Evolutionary conservation across 1,140 invertebrate genomes (phyloP).

Genomic region (Megalopta genalis): DNA sequence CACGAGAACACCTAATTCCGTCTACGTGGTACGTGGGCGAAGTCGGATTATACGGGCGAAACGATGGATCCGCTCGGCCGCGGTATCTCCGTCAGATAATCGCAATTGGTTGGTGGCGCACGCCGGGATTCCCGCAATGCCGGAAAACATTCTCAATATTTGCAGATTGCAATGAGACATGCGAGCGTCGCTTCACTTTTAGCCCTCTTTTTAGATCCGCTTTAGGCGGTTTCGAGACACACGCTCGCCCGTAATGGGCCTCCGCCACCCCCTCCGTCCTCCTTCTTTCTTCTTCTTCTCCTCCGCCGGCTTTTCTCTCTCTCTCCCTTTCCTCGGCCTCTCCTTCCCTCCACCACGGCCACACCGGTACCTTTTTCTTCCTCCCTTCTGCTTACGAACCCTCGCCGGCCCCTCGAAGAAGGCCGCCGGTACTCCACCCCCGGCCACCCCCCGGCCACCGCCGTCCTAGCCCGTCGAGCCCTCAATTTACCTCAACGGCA

Average conservation of each 20-base stretch:
- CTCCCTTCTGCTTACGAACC: slow-evolving; percentile 45
- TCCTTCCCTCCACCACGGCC: no score
- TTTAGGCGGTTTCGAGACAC: slow-evolving; percentile 69
- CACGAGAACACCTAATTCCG: slow-evolving; percentile 61
- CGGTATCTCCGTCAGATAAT: slow-evolving; percentile 75
- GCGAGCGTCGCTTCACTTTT: slow-evolving; percentile 69
- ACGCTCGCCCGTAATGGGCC: slow-evolving; percentile 68
- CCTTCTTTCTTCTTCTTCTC: slow-evolving; percentile 25
- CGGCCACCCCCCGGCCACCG: neutral
- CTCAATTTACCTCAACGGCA: slow-evolving; percentile 72
- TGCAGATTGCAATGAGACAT: slow-evolving; percentile 79
- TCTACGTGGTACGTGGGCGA: slow-evolving; percentile 20
- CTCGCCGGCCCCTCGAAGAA: slow-evolving; percentile 54
- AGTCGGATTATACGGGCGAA: slow-evolving; percentile 53
- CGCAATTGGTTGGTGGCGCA: slow-evolving; percentile 71
- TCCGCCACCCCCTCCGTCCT: slow-evolving; percentile 33
- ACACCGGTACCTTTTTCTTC: slow-evolving; percentile 14
- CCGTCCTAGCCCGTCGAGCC: slow-evolving; percentile 53
- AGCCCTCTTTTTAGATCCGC: slow-evolving; percentile 57
- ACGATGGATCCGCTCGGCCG: slow-evolving; percentile 61
- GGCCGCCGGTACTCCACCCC: slow-evolving; percentile 34
- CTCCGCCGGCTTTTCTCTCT: no score
- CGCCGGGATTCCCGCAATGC: slow-evolving; percentile 53
- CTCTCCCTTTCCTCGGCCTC: no score
- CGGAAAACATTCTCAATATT: slow-evolving; percentile 75